Evolutionary conservation across 2,888 invertebrate species (phyloP).

Genomic region (Mesoligia furuncula): DNA sequence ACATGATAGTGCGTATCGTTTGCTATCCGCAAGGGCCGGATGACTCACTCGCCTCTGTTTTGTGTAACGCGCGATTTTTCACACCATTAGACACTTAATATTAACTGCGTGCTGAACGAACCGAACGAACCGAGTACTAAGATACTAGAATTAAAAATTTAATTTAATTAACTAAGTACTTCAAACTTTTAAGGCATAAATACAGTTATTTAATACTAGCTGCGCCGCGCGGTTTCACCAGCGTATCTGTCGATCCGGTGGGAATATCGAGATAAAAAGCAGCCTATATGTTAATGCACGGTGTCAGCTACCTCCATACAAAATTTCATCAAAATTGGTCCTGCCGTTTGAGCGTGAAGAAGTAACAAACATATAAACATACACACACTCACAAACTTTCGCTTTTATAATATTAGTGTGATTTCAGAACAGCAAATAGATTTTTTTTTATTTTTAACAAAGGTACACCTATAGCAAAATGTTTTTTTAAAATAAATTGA

Average conservation of each 20-base stretch:
- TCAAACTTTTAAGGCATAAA: not conserved
- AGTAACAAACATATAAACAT: too few species aligned
- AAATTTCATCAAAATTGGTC: too few species aligned
- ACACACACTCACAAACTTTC: too few species aligned
- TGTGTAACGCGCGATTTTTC: constrained; percentile 58
- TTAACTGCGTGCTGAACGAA: constrained; percentile 13
- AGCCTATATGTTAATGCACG: too few species aligned
- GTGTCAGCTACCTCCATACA: too few species aligned
- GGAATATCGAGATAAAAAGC: too few species aligned
- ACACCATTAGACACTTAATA: constrained; percentile 21
- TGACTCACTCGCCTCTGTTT: constrained; percentile 64
- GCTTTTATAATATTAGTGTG: too few species aligned
- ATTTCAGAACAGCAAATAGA: not conserved
- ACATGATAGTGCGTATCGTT: constrained; percentile 57
- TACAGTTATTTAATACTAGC: not conserved
- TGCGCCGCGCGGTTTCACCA: too few species aligned
- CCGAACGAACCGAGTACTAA: not conserved
- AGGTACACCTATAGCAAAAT: not conserved
- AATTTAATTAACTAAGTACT: not conserved
- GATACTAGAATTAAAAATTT: not conserved
- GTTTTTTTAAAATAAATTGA: not conserved
- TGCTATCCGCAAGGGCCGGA: constrained; percentile 40
- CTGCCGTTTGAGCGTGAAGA: too few species aligned
- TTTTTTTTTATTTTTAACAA: not conserved
- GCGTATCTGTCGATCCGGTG: too few species aligned